Evolutionary conservation across 2,113 vertebrate genomes (phyloP).

Genomic region (Oophaga pumilio): DNA sequence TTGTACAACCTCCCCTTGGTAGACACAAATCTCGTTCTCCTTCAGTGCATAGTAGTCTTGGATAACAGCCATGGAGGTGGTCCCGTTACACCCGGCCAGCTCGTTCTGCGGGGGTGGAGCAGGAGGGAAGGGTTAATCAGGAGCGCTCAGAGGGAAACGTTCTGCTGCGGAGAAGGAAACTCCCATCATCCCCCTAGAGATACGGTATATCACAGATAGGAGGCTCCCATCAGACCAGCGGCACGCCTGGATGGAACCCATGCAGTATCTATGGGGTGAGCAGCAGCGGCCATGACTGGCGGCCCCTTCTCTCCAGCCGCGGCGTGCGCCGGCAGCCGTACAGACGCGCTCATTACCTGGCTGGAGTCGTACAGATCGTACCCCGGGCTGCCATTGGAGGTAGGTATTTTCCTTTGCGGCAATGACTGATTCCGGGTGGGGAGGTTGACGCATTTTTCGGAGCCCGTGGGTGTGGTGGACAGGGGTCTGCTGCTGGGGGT

Average conservation of each 20-base stretch:
- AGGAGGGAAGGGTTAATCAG: slow-evolving; percentile 32
- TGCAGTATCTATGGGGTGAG: too few relatives aligned
- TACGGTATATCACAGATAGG: too few relatives aligned
- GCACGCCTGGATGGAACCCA: too few relatives aligned
- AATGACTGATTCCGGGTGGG: slow-evolving; percentile 78
- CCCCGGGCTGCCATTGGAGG: slow-evolving; percentile 89
- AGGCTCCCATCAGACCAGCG: too few relatives aligned
- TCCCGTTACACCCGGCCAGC: slow-evolving; percentile 84
- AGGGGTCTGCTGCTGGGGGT: slow-evolving; percentile 84
- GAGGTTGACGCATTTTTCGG: slow-evolving; percentile 81
- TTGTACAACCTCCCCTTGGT: slow-evolving; percentile 92
- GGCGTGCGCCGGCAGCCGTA: too few relatives aligned
- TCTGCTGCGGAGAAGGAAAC: not conserved
- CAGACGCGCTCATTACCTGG: slow-evolving; percentile 74
- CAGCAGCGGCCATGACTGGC: not conserved
- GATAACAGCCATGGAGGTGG: slow-evolving; percentile 89
- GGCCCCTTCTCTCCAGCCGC: not conserved
- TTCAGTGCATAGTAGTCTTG: slow-evolving; percentile 97
- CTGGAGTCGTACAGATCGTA: slow-evolving; percentile 82
- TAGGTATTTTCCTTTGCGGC: slow-evolving; percentile 85
- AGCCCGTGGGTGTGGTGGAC: slow-evolving; percentile 78
- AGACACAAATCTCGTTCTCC: slow-evolving; percentile 95
- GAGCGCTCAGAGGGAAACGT: not conserved
- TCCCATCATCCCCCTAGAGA: too few relatives aligned
- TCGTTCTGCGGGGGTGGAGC: slow-evolving; percentile 71